Evolutionary conservation across 2,797 vertebrate genomes (phyloP).

Genomic region (Acrocephalus scirpaceus): DNA sequence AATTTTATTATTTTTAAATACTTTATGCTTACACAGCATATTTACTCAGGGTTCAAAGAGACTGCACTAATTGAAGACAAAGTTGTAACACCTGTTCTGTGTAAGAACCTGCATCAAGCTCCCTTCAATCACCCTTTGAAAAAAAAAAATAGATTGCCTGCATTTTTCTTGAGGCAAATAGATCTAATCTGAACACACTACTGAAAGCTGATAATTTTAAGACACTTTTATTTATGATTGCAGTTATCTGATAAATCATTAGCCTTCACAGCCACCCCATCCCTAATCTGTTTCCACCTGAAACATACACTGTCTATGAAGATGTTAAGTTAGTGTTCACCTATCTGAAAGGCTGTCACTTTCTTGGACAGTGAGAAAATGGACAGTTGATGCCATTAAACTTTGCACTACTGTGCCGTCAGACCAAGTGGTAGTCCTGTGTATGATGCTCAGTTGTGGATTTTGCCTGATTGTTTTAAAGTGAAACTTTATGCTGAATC

Average conservation of each 20-base stretch:
- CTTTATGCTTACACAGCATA: constrained; percentile 7
- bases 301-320: background rate
- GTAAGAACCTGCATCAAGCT: constrained; percentile 14
- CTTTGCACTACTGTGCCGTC: background rate
- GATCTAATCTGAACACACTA: constrained; percentile 11
- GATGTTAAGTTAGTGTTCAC: background rate
- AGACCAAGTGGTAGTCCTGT: background rate
- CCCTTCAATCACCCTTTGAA: constrained; percentile 17
- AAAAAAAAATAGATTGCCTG: constrained; percentile 3
- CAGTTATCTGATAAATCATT: constrained; percentile 14
- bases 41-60: constrained; percentile 53
- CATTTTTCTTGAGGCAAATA: constrained; percentile 50
- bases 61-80: constrained; percentile 25
- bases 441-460: background rate
- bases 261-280: background rate
- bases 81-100: background rate
- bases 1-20: constrained; percentile 53
- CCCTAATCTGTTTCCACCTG: background rate
- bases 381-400: background rate
- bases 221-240: background rate
- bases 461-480: background rate
- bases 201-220: constrained; percentile 10
- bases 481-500: background rate
- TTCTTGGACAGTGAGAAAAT: background rate
- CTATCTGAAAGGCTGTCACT: background rate